phyloP scores from a whole-genome alignment of 2,797 vertebrate genomes.

The Hydrolagus colliei region DNA sequence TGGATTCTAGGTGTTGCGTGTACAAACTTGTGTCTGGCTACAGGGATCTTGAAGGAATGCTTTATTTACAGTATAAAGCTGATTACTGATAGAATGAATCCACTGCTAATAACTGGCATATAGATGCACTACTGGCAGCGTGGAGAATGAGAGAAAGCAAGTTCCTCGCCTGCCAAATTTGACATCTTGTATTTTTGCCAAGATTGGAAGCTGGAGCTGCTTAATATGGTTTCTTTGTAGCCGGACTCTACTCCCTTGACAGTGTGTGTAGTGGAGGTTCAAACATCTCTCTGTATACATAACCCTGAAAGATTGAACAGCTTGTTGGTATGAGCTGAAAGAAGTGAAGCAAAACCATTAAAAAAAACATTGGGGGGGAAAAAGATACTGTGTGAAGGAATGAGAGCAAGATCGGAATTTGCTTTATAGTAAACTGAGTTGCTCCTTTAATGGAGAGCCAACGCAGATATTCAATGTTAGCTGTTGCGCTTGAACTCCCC shows the following conservation, averaged over 20 bases:
- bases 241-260: too few relatives aligned
- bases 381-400: not conserved
- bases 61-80: not conserved
- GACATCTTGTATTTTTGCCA: not conserved
- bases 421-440: not conserved
- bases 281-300: not conserved
- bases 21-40: too few relatives aligned
- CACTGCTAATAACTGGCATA: not conserved
- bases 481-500: too few relatives aligned
- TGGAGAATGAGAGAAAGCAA: not conserved
- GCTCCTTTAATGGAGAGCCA: not conserved
- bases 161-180: not conserved
- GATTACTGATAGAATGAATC: not conserved
- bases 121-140: not conserved
- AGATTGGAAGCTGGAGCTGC: not conserved
- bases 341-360: too few relatives aligned
- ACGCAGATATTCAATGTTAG: too few relatives aligned
- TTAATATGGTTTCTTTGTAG: slow-evolving; percentile 10
- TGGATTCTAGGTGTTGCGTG: too few relatives aligned
- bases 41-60: not conserved
- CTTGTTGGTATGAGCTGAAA: not conserved
- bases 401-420: not conserved
- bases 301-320: not conserved
- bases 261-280: not conserved
- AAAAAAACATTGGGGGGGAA: too few relatives aligned